Evolutionary conservation across 2,888 invertebrate species (phyloP), one percentile per base, ranked within the genome.

Genomic region (Minunthozetes semirufus): DNA sequence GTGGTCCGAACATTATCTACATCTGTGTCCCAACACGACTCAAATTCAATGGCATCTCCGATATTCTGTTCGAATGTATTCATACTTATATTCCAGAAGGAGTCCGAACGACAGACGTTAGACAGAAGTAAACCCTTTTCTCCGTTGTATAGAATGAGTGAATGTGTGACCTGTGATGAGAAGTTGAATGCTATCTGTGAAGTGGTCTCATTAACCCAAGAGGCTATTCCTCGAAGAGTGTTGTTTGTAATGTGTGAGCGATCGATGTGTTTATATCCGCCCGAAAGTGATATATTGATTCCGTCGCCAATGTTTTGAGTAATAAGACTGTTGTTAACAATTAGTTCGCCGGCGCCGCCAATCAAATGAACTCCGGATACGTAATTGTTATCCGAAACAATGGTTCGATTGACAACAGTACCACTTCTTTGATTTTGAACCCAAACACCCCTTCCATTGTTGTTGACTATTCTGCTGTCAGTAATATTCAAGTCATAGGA

Each of bases 391-490:
- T 91, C 90, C 0, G 91, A 90, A 72, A 97, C 88, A 0, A 90
- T 88, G 15, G 90, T 90, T 53, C 89, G 87, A 80, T 93, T 90
- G 71, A 97, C 87, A 82, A 92, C 90, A n/a, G 95, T 83, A 81
- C 90, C 91, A 19, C 93, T 93, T 81, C 96, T 87, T 74, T 97
- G 86, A 82, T 94, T 93, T 82, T 95, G 93, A 17, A 93, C 88
- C n/a, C 88, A 91, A 72, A 99, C 88, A n/a, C 99, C 99, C 81
- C 95, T 89, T 0, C 97, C 97, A 79, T 90, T 90, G 84, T 99
- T 99, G 82, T 92, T 90, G 1, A 89, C 88, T 76, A 98, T 88
- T 48, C 89, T 88, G 0, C 93, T 91, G 80, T 92, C 89, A 0
- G 90, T 90, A 22, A 99, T 87, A 80, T 92, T 92, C 74, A 97